Percentiles rank a stretch among this genome's conserved stretches.
These are phyloP conservation scores for Tragelaphus imberbis DNA, from an alignment of 2,113 vertebrate genomes.

Conservation along the genomic window DNA sequence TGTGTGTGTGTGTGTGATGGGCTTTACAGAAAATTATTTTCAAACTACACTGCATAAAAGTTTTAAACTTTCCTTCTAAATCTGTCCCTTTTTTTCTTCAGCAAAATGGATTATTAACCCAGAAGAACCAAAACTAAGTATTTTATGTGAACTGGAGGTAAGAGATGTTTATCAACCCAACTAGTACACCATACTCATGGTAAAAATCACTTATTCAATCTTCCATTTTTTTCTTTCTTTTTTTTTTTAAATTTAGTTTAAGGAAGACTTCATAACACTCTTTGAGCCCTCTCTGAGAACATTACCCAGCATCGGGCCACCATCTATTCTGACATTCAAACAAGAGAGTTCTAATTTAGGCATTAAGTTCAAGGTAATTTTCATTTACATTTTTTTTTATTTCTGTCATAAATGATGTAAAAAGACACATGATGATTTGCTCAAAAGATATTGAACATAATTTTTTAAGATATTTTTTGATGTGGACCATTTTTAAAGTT, in stretches of 20 bases:
- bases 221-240: background rate
- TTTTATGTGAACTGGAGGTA: constrained; percentile 66
- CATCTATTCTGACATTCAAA: constrained; percentile 34
- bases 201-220: background rate
- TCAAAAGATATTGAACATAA: background rate
- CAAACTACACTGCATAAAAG: background rate
- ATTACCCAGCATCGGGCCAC: constrained; percentile 41
- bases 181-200: background rate
- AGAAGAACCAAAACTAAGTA: constrained; percentile 38
- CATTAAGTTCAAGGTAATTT: constrained; percentile 51
- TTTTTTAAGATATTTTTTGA: background rate
- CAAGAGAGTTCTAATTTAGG: background rate
- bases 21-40: background rate
- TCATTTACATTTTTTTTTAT: background rate
- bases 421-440: background rate
- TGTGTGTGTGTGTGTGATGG: background rate
- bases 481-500: background rate
- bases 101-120: constrained; percentile 59
- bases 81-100: constrained; percentile 20
- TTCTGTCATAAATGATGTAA: background rate
- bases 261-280: constrained; percentile 45
- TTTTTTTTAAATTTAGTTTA: constrained; percentile 28
- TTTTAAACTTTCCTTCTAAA: background rate
- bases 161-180: background rate
- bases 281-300: constrained; percentile 54